Percentiles rank a stretch among this genome's conserved stretches.
Conservation (phyloP, 2,113 vertebrate species). For the Eolophus roseicapilla region DNA sequence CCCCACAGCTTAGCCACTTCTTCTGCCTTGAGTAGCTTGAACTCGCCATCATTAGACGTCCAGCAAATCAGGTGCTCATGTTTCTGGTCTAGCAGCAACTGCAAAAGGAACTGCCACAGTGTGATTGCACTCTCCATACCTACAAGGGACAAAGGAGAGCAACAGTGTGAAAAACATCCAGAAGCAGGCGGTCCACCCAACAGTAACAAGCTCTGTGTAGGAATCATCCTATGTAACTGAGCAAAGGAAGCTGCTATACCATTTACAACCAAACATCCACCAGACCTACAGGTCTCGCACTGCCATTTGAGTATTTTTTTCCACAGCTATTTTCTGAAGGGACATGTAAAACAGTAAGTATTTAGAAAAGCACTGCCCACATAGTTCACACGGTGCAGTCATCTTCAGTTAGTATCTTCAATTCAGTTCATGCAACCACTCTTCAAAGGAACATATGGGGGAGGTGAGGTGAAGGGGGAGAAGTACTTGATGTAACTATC, state of each 20-base stretch:
- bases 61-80: slow-evolving; percentile 96
- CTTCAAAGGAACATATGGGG: background rate
- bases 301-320: background rate
- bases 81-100: slow-evolving; percentile 94
- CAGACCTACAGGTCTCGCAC: background rate
- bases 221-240: accelerated
- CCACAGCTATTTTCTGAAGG: background rate
- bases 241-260: background rate
- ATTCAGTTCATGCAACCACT: background rate
- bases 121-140: slow-evolving; percentile 99
- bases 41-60: slow-evolving; percentile 96
- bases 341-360: background rate
- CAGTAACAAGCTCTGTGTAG: background rate
- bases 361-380: background rate
- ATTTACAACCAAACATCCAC: background rate
- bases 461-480: accelerated
- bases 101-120: slow-evolving; percentile 98
- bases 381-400: background rate
- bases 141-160: slow-evolving; percentile 61
- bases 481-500: background rate
- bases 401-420: background rate
- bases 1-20: slow-evolving; percentile 98
- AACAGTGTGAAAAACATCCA: slow-evolving; percentile 27
- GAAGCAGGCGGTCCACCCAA: background rate
- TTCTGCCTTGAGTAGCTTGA: slow-evolving; percentile 96